Evolutionary conservation across 2,888 invertebrate species (phyloP).

Genomic region (Acanthoscelides obtectus): DNA sequence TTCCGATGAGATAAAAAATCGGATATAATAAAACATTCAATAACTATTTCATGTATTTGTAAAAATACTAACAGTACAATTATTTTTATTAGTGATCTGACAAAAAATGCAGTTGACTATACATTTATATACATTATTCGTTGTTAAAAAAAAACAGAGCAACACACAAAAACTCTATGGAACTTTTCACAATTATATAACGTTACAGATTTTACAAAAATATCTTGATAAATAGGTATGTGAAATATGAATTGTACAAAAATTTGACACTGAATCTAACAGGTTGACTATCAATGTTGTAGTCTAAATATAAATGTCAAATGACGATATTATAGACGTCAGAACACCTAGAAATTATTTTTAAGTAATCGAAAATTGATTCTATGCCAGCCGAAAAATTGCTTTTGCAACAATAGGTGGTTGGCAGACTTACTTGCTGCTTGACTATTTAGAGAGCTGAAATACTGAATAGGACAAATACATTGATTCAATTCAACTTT

Average conservation of each 20-base stretch:
- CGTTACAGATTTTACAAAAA: constrained; percentile 7
- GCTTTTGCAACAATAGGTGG: too few species aligned
- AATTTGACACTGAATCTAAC: background rate
- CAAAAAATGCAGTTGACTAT: constrained; percentile 35
- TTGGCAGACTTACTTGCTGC: too few species aligned
- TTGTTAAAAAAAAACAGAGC: constrained; percentile 31
- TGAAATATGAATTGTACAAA: background rate
- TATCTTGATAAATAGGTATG: background rate
- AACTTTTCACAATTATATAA: constrained; percentile 28
- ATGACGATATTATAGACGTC: too few species aligned
- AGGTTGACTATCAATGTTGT: too few species aligned
- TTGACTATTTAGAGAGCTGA: background rate
- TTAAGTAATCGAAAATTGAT: too few species aligned
- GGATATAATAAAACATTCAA: background rate
- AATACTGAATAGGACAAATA: background rate
- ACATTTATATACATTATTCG: constrained; percentile 41
- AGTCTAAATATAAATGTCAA: too few species aligned
- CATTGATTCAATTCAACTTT: background rate
- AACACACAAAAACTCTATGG: constrained; percentile 32
- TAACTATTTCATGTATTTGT: constrained; percentile 25
- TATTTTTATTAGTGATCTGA: constrained; percentile 30
- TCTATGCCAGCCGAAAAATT: too few species aligned
- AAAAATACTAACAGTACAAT: constrained; percentile 36
- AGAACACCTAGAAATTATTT: too few species aligned
- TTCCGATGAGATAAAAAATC: background rate